A percentile compares a stretch with the other conserved stretches of the same genome.
Conservation (phyloP, 1,140 invertebrate species). For the Megalonaias nervosa region DNA sequence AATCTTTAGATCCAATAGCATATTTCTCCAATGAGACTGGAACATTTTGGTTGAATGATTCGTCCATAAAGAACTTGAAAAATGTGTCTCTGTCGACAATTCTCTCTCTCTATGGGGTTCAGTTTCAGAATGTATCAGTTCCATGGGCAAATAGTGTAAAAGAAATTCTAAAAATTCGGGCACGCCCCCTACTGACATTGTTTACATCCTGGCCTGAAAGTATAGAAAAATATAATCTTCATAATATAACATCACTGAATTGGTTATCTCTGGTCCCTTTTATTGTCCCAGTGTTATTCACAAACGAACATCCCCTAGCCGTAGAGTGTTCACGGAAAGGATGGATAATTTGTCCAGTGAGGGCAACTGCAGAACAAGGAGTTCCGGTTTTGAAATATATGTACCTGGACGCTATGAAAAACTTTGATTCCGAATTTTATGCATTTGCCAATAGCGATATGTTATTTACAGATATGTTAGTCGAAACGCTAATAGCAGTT, state of each 20-base stretch:
- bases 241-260: slow-evolving; percentile 44
- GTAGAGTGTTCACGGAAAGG: slow-evolving; percentile 24
- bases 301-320: slow-evolving; percentile 25
- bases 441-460: slow-evolving; percentile 50
- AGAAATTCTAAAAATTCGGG: neutral
- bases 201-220: slow-evolving; percentile 40
- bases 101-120: too few species aligned
- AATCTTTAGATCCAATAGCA: too few species aligned
- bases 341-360: slow-evolving; percentile 32
- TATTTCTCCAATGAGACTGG: too few species aligned
- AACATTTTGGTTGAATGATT: too few species aligned
- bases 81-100: too few species aligned
- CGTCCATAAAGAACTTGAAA: too few species aligned
- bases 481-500: slow-evolving; percentile 27
- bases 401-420: slow-evolving; percentile 40
- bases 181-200: slow-evolving; percentile 35
- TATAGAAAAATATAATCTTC: slow-evolving; percentile 32
- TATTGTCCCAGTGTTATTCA: slow-evolving; percentile 43
- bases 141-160: too few species aligned
- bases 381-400: slow-evolving; percentile 49
- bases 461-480: slow-evolving; percentile 38
- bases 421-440: slow-evolving; percentile 42
- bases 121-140: too few species aligned
- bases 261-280: slow-evolving; percentile 40
- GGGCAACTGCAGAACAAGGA: slow-evolving; percentile 24